Evolutionary conservation across 2,797 vertebrate genomes (phyloP).

Genomic region (Miichthys miiuy): DNA sequence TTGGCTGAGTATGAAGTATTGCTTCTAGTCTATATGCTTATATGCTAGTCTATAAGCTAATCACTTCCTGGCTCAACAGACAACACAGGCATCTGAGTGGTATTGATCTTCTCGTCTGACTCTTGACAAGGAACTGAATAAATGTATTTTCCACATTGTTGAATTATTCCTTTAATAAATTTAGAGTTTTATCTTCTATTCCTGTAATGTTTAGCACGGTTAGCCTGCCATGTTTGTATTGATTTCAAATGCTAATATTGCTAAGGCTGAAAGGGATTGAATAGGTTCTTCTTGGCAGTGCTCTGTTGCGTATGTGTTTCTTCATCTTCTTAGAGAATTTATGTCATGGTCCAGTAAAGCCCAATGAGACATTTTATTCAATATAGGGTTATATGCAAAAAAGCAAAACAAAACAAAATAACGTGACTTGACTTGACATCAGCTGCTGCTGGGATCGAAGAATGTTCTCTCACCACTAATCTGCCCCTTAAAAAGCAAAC

Average conservation of each 20-base stretch:
- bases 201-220: background rate
- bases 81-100: no score
- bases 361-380: background rate
- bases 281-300: no score
- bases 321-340: background rate
- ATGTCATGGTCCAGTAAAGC: no score
- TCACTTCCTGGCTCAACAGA: no score
- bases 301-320: background rate
- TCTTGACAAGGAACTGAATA: no score
- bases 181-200: background rate
- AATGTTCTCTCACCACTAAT: conserved; percentile 23
- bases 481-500: conserved; percentile 31
- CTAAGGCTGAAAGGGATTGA: no score
- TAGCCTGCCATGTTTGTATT: background rate
- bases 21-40: no score
- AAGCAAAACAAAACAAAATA: background rate
- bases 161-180: background rate
- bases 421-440: conserved; percentile 31
- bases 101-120: no score
- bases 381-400: background rate
- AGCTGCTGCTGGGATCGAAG: conserved; percentile 6
- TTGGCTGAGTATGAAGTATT: no score
- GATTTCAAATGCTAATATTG: background rate
- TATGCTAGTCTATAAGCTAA: no score
- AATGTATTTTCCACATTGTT: background rate